A percentile compares a stretch with the other conserved stretches of the same genome.
Evolutionary conservation across 2,113 vertebrate genomes (phyloP).

Genomic region (Rhea pennata): DNA sequence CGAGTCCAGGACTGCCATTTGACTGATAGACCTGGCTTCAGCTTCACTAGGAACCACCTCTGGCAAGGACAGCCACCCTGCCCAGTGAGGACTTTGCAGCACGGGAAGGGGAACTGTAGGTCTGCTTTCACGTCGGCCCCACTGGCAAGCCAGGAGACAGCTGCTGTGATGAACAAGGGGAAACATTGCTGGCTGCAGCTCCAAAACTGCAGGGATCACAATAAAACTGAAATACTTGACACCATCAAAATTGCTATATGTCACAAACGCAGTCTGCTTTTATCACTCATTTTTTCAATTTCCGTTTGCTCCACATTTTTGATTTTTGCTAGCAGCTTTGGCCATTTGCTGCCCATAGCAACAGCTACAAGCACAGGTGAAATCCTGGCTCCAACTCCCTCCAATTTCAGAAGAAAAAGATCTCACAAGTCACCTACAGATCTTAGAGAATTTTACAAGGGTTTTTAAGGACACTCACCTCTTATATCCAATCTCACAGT

Average conservation of each 20-base stretch:
- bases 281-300: background rate
- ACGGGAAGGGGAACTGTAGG: background rate
- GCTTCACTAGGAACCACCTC: background rate
- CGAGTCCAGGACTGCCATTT: background rate
- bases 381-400: background rate
- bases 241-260: background rate
- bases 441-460: background rate
- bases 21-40: background rate
- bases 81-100: accelerated
- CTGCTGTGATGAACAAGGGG: background rate
- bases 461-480: background rate
- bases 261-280: background rate
- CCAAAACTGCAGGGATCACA: background rate
- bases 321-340: background rate
- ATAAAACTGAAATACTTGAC: background rate
- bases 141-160: background rate
- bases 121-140: background rate
- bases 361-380: background rate
- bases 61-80: background rate
- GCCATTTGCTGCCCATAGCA: background rate
- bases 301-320: background rate
- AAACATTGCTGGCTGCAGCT: background rate
- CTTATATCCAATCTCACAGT: background rate
- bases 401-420: background rate
- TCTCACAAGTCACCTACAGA: background rate